A percentile compares a stretch with the other conserved stretches of the same genome.
Evolutionary conservation across 2,113 vertebrate genomes (phyloP).

Genomic region (Corydoras sp.): DNA sequence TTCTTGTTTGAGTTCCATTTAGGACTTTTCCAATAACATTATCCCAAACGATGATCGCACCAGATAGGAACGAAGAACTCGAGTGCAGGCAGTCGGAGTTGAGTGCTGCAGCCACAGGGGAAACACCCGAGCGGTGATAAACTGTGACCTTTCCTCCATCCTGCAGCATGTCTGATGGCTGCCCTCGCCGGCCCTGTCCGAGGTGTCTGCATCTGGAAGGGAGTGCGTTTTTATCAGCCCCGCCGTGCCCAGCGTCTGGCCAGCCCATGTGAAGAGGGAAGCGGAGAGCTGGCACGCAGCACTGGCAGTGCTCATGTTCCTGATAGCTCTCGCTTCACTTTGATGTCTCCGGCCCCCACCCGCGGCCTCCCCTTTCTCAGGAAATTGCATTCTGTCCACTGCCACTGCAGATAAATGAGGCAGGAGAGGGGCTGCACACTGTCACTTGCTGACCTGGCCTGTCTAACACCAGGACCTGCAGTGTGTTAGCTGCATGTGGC

Average conservation of each 20-base stretch:
- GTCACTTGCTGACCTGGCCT: slow-evolving; percentile 63
- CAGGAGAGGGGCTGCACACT: slow-evolving; percentile 59
- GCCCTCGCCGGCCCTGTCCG: slow-evolving; percentile 53
- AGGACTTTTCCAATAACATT: too few species aligned
- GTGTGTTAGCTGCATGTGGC: slow-evolving; percentile 55
- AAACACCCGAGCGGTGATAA: slow-evolving; percentile 59
- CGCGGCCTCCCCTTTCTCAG: slow-evolving; percentile 58
- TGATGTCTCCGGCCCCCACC: slow-evolving; percentile 63
- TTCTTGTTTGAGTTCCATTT: slow-evolving; percentile 69
- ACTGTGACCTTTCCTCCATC: slow-evolving; percentile 63
- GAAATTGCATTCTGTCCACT: slow-evolving; percentile 70
- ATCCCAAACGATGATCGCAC: too few species aligned
- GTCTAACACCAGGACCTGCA: slow-evolving; percentile 61
- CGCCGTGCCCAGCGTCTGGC: slow-evolving; percentile 39
- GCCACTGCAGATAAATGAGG: slow-evolving; percentile 69
- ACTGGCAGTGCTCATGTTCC: slow-evolving; percentile 60
- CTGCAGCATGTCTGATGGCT: slow-evolving; percentile 60
- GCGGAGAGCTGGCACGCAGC: slow-evolving; percentile 64
- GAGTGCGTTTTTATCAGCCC: slow-evolving; percentile 61
- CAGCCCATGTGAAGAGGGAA: slow-evolving; percentile 48
- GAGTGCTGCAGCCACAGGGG: slow-evolving; percentile 57
- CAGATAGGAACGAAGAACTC: not conserved
- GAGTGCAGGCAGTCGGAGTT: slow-evolving; percentile 8
- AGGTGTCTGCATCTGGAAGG: slow-evolving; percentile 64
- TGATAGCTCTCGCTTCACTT: slow-evolving; percentile 60